Evolutionary conservation across 2,113 vertebrate genomes (phyloP).

Genomic region (Vicugna pacos): DNA sequence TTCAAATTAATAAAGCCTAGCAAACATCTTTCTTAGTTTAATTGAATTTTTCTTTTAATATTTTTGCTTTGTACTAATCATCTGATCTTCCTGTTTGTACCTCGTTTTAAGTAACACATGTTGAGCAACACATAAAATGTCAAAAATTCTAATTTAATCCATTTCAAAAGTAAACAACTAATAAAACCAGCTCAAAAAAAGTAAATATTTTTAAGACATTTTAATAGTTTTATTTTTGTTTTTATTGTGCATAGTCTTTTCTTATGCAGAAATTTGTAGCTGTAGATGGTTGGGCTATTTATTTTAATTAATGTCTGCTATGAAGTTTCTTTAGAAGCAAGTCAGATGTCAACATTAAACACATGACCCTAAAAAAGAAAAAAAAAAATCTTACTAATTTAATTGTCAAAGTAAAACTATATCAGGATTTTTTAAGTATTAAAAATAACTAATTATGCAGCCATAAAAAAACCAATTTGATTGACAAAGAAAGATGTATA

Average conservation of each 20-base stretch:
- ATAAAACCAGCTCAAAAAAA: constrained; percentile 71
- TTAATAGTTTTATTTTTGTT: constrained; percentile 77
- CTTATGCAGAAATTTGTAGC: constrained; percentile 79
- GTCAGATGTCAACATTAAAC: constrained; percentile 80
- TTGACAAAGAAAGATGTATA: constrained; percentile 24
- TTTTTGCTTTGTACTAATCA: constrained; percentile 74
- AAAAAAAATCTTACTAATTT: constrained; percentile 27
- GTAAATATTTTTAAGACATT: constrained; percentile 67
- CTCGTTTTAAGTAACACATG: constrained; percentile 68
- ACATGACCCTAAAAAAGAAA: constrained; percentile 24
- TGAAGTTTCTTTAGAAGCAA: constrained; percentile 80
- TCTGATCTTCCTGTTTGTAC: constrained; percentile 71
- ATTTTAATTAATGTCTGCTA: constrained; percentile 82
- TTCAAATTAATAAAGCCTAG: constrained; percentile 62
- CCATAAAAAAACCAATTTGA: constrained; percentile 35
- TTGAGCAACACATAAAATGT: constrained; percentile 70
- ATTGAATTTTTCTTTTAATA: constrained; percentile 75
- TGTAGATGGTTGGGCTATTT: constrained; percentile 79
- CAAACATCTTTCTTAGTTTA: constrained; percentile 64
- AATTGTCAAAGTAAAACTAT: constrained; percentile 63
- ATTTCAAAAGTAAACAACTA: constrained; percentile 74
- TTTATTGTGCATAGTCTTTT: constrained; percentile 76
- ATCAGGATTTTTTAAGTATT: constrained; percentile 39
- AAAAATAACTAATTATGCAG: constrained; percentile 60
- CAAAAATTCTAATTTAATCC: constrained; percentile 71